These are phyloP conservation scores for Hippocampus mohnikei DNA, from an alignment of 2,113 vertebrate species.

Conservation along the genomic window DNA sequence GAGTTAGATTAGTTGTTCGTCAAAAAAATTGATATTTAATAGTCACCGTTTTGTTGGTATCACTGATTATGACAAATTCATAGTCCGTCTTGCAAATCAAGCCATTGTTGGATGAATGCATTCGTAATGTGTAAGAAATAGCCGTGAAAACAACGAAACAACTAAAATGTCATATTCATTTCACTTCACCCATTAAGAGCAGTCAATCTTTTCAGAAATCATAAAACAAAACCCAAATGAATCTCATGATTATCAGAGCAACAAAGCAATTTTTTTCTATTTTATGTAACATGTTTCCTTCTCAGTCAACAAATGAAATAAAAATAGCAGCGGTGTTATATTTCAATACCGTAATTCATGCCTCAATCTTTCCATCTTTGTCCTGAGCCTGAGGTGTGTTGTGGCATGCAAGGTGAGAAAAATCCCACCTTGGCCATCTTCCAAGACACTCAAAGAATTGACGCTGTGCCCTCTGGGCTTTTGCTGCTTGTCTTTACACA, in stretches of 20 bases:
- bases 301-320: conserved; percentile 6
- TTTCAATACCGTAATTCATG: conserved; percentile 37
- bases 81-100: no score
- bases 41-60: no score
- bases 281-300: neutral
- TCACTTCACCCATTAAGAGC: neutral
- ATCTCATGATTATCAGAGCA: neutral
- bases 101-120: no score
- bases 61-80: no score
- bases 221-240: neutral
- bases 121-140: no score
- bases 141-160: no score
- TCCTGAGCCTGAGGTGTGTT: conserved; percentile 67
- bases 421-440: conserved; percentile 68
- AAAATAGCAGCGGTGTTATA: conserved; percentile 15
- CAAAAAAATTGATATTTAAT: no score
- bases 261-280: neutral
- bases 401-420: conserved; percentile 74
- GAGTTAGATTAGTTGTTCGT: no score
- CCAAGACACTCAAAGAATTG: conserved; percentile 76
- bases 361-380: conserved; percentile 49
- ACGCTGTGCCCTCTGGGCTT: conserved; percentile 74
- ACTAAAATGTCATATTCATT: neutral
- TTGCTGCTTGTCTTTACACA: conserved; percentile 59
- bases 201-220: neutral